These are phyloP conservation scores for Pseudois nayaur DNA, from an alignment of 2,113 vertebrate genomes.

Conservation along the genomic window DNA sequence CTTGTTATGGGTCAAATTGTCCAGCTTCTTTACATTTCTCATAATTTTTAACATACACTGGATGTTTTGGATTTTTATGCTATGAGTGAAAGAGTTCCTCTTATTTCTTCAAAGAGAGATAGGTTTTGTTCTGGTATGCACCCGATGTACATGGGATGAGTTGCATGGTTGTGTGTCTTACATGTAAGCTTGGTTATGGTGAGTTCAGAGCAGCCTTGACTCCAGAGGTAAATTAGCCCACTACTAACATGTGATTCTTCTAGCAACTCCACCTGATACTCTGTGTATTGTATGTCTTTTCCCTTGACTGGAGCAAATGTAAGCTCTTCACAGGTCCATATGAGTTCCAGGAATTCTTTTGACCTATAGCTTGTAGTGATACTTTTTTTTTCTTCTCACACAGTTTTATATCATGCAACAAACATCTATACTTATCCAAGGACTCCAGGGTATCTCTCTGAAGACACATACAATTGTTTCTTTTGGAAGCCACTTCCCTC, in stretches of 20 bases:
- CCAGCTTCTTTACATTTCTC: background rate
- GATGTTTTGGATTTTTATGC: background rate
- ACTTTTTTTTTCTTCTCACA: background rate
- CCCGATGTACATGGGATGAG: background rate
- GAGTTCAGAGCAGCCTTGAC: background rate
- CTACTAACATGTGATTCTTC: background rate
- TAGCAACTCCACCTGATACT: background rate
- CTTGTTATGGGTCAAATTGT: background rate
- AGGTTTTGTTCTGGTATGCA: background rate
- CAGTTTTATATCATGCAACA: background rate
- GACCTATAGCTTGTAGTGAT: background rate
- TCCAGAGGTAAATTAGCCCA: background rate
- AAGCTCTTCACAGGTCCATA: background rate
- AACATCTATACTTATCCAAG: background rate
- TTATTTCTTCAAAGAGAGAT: background rate
- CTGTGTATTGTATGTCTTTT: background rate
- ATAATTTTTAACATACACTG: background rate
- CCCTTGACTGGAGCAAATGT: background rate
- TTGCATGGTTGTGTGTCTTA: background rate
- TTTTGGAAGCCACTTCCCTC: background rate
- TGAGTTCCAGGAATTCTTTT: background rate
- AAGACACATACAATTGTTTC: background rate
- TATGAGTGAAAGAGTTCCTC: background rate
- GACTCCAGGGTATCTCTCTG: background rate
- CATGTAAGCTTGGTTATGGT: background rate